phyloP scores from a whole-genome alignment of 2,113 vertebrate species.

The Athene noctua region DNA sequence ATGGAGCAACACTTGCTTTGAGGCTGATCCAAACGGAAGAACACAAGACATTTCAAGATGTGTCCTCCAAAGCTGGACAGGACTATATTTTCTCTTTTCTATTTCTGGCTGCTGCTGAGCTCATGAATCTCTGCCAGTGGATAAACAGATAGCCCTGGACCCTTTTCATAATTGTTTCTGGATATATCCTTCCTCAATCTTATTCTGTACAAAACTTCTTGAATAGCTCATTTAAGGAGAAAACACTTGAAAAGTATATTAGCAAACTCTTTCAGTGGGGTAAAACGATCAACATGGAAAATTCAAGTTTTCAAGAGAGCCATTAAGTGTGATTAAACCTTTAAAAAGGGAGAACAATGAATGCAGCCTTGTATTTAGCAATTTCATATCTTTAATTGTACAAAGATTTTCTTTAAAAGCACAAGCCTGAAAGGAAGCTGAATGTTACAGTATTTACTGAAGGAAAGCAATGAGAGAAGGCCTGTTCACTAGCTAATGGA shows the following conservation, averaged over 20 bases:
- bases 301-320: slow-evolving; percentile 82
- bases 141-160: slow-evolving; percentile 28
- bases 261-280: slow-evolving; percentile 80
- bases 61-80: background rate
- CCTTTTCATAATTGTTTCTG: slow-evolving; percentile 70
- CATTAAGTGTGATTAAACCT: slow-evolving; percentile 84
- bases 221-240: slow-evolving; percentile 81
- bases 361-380: slow-evolving; percentile 79
- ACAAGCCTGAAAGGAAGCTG: slow-evolving; percentile 77
- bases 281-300: slow-evolving; percentile 80
- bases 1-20: background rate
- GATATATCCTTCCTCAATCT: slow-evolving; percentile 61
- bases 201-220: slow-evolving; percentile 72
- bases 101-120: slow-evolving; percentile 37
- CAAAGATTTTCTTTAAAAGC: slow-evolving; percentile 85
- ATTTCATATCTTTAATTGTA: slow-evolving; percentile 83
- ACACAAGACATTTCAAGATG: background rate
- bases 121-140: slow-evolving; percentile 5
- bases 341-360: slow-evolving; percentile 79
- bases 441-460: slow-evolving; percentile 74
- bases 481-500: slow-evolving; percentile 75
- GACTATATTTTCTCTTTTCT: background rate
- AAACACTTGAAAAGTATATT: slow-evolving; percentile 80
- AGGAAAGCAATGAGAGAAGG: slow-evolving; percentile 71
- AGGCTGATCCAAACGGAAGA: background rate